Evolutionary conservation across 1,140 invertebrate genomes (phyloP), one percentile per base, ranked within the genome.

Genomic region (Tribolium castaneum): DNA sequence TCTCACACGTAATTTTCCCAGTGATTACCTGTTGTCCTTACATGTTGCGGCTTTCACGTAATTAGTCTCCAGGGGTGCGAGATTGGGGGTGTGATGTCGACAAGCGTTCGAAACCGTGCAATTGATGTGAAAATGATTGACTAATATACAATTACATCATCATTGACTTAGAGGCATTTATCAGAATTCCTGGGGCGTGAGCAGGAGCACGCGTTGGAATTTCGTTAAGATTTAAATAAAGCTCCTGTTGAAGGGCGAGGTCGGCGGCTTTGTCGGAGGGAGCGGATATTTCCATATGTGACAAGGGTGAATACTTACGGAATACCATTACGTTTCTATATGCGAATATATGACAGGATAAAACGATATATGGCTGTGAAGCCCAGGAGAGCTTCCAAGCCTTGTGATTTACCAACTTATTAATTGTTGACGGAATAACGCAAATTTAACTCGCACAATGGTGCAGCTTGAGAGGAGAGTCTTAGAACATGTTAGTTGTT

Each of bases 141-240:
- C 71, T 73, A 73, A 73, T 73, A 73, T 35, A 52, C 71, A 73
- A 73, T 73, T 73, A 73, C 49, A 73, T 52, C 49, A 73, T 73
- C 71, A 54, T 73, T 52, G 71, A 73, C 71, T 73, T 73, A 51
- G n/a, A 72, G 16, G 70, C 70, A 72, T 72, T 72, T 78, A 78
- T 73, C 71, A 71, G 71, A 78, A 78, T 78, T 78, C 76, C 59
- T 14, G 30, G 59, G 59, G 59, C 39, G 72, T 34, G 54, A 71
- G 66, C 62, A 62, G 70, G 50, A 66, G 70, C 62, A 71, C 74
- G 72, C 76, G 78, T 70, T 77, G 77, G 81, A 78, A 82, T 82
- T 82, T 79, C 80, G 78, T 80, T 81, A 81, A 81, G 80, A 80
- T 83, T 82, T 83, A 83, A 83, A 83, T 83, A 83, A 81, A 80